Conservation (phyloP, 2,888 invertebrate genomes). For the Troglohyphantes excavatus region DNA sequence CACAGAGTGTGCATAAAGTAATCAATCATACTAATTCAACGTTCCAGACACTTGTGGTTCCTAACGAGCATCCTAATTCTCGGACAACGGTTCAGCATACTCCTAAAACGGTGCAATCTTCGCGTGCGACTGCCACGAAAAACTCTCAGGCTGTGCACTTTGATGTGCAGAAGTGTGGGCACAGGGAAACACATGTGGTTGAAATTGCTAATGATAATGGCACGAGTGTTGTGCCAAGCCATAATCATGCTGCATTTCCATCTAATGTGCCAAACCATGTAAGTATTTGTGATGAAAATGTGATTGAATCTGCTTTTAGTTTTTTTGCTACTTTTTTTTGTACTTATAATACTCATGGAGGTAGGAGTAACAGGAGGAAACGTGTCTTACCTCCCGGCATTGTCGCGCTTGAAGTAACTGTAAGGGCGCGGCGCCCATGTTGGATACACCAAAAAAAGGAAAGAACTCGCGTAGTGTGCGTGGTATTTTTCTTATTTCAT, state of each 20-base stretch:
- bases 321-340: neutral
- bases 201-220: conserved; percentile 51
- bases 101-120: conserved; percentile 50
- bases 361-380: too few relatives aligned
- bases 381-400: too few relatives aligned
- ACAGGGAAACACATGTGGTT: neutral
- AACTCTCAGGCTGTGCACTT: conserved; percentile 42
- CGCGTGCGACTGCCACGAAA: conserved; percentile 2
- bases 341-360: too few relatives aligned
- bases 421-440: too few relatives aligned
- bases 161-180: conserved; percentile 16
- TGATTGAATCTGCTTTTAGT: neutral
- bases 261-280: conserved; percentile 88
- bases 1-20: conserved; percentile 51
- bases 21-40: conserved; percentile 64
- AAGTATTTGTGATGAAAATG: conserved; percentile 9
- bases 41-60: conserved; percentile 67
- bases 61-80: conserved; percentile 41
- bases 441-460: too few relatives aligned
- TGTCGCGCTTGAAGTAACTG: too few relatives aligned
- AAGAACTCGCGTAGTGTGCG: too few relatives aligned
- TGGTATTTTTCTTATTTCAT: too few relatives aligned
- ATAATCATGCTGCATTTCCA: conserved; percentile 84
- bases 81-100: conserved; percentile 32
- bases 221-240: conserved; percentile 61